Evolutionary conservation across 2,113 vertebrate species (phyloP), one percentile per base, ranked within the genome.

Genomic region (Pungitius pungitius): DNA sequence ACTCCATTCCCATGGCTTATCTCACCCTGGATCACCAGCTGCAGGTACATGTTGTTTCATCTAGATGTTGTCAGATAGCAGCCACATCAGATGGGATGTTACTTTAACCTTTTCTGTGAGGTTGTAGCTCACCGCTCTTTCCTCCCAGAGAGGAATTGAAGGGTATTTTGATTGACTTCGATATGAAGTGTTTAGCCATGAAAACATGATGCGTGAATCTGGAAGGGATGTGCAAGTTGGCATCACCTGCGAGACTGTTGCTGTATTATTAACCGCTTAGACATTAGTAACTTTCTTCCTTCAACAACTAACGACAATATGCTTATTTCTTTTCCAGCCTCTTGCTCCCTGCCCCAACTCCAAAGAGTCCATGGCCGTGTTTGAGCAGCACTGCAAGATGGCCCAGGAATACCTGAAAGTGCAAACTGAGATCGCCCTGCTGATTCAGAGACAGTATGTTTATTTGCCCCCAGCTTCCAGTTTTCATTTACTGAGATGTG

Each of bases 331-430:
- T 92, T 95, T 94, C 69, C 93, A 99, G 97, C 98, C 98, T 77
- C 93, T 99, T 42, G 96, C 97, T 88, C 98, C 98, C 1, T 99
- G 97, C 90, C 97, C 97, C 78, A 99, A 99, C 95, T 99, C 98
- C 90, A 99, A 99, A 96, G 98, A 99, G 93, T 99, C 98, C 77
- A 99, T 99, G 97, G 97, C 98, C 70, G 98, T 99, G 79, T 99
- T 99, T 91, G 97, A 99, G 90, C 98, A 99, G 87, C 97, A 99
- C 91, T 99, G 98, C 93, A 99, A 99, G 93, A 99, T 99, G 98
- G 98, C 98, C 71, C 97, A 99, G 89, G 98, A 99, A 78, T 99
- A 99, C 87, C 96, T 99, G 94, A 99, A 99, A 93, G 98, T 99
- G 67, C 98, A 99, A 85, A 99, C 98, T 5, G 98, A 99, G 94